Base-by-base conservation (phyloP, 2,113 vertebrate species). In the Neolamprologus sp. region DNA sequence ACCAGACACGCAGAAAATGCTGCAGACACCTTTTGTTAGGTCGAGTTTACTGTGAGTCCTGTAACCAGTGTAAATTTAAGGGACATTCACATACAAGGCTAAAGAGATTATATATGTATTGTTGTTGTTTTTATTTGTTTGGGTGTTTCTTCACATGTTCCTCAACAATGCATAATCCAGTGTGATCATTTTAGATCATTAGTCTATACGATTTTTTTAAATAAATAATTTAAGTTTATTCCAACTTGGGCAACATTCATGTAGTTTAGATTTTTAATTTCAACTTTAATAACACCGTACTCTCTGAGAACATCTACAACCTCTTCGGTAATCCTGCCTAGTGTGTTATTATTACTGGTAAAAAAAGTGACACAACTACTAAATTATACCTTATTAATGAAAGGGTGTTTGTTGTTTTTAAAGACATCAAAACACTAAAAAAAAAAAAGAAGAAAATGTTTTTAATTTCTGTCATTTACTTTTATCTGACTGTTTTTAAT, bases 21-120 rank as follows among this genome's bases (percentile, higher is more conserved):
- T 95, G 95, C 90, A 95, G 93, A 95, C 93, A 91, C 93, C 68
- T 45, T 40, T 26, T 95, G 93, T 94, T 83, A 91, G 87, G 85
- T 92, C 81, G 84, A 87, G 87, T 94, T 95, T 91, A 94, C 81
- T 93, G 83, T 95, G 84, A 92, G 49, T 80, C 4, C 35, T 19
- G 68, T 30, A 17, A 35, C 78, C 21, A 65, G 8, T 42, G 21
- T 26, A 16, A 16, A 26, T 26, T 73, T 45, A 26, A 45, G 40
- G 37, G 14, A 45, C 8, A 26, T 45, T 45, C 4, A 45, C 40
- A 45, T 45, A 26, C 8, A 26, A 26, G 68, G 13, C 12, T 73
- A 23, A 73, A 7, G 68, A 73, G 3, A 73, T 16, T 16, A 73
- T 23, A 16, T 14, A 3, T 71, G 37, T 9, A 17, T 45, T 45